Base-by-base conservation (phyloP, 2,113 vertebrate species). In the Hemiscyllium ocellatum region DNA sequence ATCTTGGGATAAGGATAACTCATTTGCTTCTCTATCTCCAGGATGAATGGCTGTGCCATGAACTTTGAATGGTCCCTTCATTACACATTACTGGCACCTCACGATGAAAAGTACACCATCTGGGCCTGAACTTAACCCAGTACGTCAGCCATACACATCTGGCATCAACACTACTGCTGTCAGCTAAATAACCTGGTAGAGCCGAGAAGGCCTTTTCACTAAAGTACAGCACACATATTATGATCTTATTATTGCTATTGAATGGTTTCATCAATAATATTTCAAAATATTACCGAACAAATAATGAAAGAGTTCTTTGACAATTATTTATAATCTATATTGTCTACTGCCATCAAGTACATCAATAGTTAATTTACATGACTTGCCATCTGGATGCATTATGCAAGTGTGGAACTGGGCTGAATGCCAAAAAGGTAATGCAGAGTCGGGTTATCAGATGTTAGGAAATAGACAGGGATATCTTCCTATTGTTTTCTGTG, bases 361-460 rank as follows among this genome's bases (percentile, higher is more conserved):
- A 91, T 91, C 89, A 91, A 66, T 91, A 91, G 37, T 91, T 66
- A 66, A 66, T 66, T 91, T 91, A 61, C 17, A 61, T 61, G 52
- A 29, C 56, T n/a, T 15, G 12, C 87, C 29, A 56, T 90, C 52
- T 90, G 87, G 87, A 6, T 0, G 12, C 87, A 61, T 29, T 4
- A 65, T 65, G 52, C 56, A 33, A 61, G 50, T 52, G 52, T 33
- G 24, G 13, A 90, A 56, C 52, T 61, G 29, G 87, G 87, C 87
- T 90, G 52, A 33, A 90, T 61, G 52, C 56, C 52, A 61, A 65
- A 61, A 65, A 90, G 65, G 56, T 42, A 65, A 3, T 56, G 52
- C 17, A 90, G 26, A 90, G 52, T 56, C 87, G n/a, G 29, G 87
- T 15, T 90, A 90, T 65, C 56, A 17, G 15, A 83, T 42, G 78